A percentile compares a stretch with the other conserved stretches of the same genome.
phyloP scores from a whole-genome alignment of 2,888 invertebrate genomes.

The Leptopterna dolabrata region DNA sequence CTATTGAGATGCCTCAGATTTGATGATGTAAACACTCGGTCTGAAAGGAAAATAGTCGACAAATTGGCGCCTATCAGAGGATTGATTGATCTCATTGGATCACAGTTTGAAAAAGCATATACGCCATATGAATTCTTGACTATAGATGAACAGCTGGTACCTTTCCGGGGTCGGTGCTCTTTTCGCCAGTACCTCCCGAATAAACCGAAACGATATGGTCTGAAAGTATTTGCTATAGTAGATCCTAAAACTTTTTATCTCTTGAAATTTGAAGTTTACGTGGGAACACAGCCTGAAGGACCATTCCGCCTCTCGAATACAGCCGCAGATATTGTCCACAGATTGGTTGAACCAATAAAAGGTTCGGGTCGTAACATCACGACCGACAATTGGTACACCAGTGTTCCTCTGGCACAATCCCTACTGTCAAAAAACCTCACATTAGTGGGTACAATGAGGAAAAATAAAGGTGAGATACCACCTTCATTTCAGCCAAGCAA shows the following conservation, averaged over 20 bases:
- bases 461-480: neutral
- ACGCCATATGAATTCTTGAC: neutral
- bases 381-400: neutral
- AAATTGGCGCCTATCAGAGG: too few species aligned
- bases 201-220: neutral
- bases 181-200: neutral
- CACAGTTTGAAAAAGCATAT: neutral
- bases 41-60: too few species aligned
- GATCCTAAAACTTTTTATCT: neutral
- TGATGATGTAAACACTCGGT: constrained; percentile 9
- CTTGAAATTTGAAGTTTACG: neutral
- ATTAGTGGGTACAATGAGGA: neutral
- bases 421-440: neutral
- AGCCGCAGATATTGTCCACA: neutral
- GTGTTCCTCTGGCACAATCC: neutral
- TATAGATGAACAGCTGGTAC: neutral
- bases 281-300: neutral
- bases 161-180: neutral
- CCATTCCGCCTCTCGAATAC: too few species aligned
- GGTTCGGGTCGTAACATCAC: neutral
- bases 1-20: constrained; percentile 22
- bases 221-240: neutral
- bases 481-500: neutral
- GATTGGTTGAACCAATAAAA: neutral
- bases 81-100: neutral